phyloP scores from a whole-genome alignment of 92 coral and sea anemone species.

The Parazoanthus darwini region DNA sequence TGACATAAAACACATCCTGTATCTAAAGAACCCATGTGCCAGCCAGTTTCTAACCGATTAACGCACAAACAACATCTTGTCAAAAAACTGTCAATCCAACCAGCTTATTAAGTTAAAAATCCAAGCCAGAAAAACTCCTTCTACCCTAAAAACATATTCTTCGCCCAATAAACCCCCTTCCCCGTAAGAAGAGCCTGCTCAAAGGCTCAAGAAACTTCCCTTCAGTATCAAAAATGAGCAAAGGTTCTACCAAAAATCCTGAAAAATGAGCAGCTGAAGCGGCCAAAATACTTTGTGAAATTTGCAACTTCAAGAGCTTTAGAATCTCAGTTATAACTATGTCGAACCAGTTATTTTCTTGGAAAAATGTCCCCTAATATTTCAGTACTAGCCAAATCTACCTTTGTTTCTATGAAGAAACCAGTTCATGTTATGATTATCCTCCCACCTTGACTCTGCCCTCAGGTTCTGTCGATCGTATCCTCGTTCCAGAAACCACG shows the following conservation, averaged over 20 bases:
- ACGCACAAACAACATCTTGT: too few species aligned
- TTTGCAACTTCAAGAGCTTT: too few species aligned
- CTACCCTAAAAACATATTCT: not conserved
- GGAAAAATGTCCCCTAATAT: too few species aligned
- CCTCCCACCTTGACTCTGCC: constrained; percentile 19
- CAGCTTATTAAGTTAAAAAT: too few species aligned
- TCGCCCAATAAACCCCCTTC: not conserved
- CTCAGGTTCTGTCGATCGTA: constrained; percentile 50
- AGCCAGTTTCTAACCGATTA: too few species aligned
- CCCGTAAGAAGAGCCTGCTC: not conserved
- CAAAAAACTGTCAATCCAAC: too few species aligned
- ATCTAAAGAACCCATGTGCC: too few species aligned
- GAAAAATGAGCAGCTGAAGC: not conserved
- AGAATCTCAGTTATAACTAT: too few species aligned
- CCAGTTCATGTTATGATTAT: constrained; percentile 25
- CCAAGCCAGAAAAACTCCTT: too few species aligned
- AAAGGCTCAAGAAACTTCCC: not conserved
- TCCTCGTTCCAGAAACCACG: constrained; percentile 74
- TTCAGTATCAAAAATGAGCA: not conserved
- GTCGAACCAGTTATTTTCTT: too few species aligned
- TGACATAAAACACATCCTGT: too few species aligned
- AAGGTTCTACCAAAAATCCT: not conserved
- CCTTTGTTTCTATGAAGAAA: constrained; percentile 32
- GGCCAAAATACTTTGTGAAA: too few species aligned
- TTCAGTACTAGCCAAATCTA: constrained; percentile 4